Conservation (phyloP, 2,113 vertebrate genomes). For the Genyomyrus donnyi region DNA sequence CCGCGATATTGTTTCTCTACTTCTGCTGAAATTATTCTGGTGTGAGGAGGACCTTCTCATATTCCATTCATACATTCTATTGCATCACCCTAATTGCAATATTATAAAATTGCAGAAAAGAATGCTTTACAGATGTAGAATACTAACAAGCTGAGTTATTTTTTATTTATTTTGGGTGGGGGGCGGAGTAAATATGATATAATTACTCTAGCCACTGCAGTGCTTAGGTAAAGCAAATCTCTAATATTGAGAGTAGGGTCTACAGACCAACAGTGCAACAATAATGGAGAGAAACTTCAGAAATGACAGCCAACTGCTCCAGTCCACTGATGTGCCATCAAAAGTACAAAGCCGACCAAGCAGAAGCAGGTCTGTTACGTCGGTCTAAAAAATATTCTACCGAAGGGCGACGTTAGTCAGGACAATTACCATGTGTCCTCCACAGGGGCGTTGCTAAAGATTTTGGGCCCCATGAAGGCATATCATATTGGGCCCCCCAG, state of each 20-base stretch:
- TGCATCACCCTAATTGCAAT: background rate
- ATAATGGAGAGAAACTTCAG: background rate
- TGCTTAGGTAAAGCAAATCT: background rate
- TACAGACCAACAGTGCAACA: background rate
- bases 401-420: background rate
- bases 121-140: background rate
- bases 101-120: background rate
- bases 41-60: background rate
- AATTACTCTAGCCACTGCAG: background rate
- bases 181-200: background rate
- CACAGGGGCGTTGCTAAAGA: too few species aligned
- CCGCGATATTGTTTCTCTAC: background rate
- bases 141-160: background rate
- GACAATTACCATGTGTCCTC: background rate
- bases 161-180: too few species aligned
- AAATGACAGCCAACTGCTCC: background rate
- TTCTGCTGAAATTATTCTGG: background rate
- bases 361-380: background rate
- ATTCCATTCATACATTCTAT: background rate
- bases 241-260: background rate
- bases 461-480: too few species aligned
- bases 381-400: background rate
- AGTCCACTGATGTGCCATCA: background rate
- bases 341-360: background rate
- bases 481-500: too few species aligned